Conservation (phyloP, 1,140 invertebrate genomes). For the Cepaea nemoralis region DNA sequence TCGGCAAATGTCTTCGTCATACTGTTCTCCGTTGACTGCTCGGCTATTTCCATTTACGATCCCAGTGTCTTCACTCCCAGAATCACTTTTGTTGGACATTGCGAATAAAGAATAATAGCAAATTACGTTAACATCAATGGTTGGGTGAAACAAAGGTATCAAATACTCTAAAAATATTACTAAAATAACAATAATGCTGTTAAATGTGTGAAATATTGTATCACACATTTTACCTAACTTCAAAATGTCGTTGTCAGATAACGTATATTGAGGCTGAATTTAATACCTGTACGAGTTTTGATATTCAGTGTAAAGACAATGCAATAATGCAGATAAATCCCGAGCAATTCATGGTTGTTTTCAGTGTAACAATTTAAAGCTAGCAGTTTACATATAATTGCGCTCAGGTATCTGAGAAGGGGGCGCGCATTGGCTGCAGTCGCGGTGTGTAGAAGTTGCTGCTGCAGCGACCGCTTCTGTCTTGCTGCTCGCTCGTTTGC, state of each 20-base stretch:
- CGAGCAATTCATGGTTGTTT: no score
- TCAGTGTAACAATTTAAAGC: not conserved
- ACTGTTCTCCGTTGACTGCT: slow-evolving; percentile 41
- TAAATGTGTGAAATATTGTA: not conserved
- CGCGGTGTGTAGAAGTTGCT: not conserved
- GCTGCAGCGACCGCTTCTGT: not conserved
- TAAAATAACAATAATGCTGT: not conserved
- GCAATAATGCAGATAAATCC: no score
- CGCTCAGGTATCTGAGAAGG: not conserved
- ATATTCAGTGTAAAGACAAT: no score
- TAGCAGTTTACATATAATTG: not conserved
- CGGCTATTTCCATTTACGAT: slow-evolving; percentile 18
- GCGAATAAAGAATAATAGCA: slow-evolving; percentile 16
- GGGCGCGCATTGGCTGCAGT: not conserved
- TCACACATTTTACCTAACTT: no score
- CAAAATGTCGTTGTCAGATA: not conserved
- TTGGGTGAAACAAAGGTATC: not conserved
- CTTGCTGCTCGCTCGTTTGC: not conserved
- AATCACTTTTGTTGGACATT: slow-evolving; percentile 70
- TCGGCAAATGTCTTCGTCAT: slow-evolving; percentile 73
- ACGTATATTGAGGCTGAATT: not conserved
- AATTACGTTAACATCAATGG: not conserved
- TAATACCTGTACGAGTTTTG: not conserved
- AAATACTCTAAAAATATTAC: not conserved
- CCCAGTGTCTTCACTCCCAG: slow-evolving; percentile 58